Evolutionary conservation across 2,113 vertebrate species (phyloP), one percentile per base, ranked within the genome.

Genomic region (Ciconia maguari): DNA sequence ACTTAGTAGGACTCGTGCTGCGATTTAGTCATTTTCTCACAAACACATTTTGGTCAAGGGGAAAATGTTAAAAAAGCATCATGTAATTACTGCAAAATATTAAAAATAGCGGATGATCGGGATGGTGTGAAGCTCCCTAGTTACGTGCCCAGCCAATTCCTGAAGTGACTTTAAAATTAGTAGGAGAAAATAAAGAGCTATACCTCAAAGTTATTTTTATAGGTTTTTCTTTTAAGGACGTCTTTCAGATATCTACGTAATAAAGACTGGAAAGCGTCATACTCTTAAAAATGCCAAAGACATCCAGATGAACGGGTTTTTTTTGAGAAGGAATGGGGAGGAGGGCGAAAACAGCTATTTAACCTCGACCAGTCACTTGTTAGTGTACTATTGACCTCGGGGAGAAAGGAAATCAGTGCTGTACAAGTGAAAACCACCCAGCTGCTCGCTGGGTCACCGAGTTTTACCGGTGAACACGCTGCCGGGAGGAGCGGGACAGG

Each of bases 81-180:
- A 15, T 9, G 22, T n/a, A 60, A 88, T 68, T 51, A 51, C 48
- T 16, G 11, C 30, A 34, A 88, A 92, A 64, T n/a, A 85, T 5
- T 85, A 55, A 30, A 79, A 66, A 11, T 0, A 54, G 27, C 0
- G 2, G 61, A 38, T 2, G 5, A 32, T 3, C 0, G 0, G 34
- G 52, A n/a, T 25, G 25, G 18, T 19, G 38, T 18, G 41, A 77
- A 83, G 66, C 69, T 92, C n/a, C 16, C 11, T 44, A 18, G 24
- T 13, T n/a, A 62, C 14, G 32, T 1, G 52, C 11, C 10, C 17
- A 16, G 34, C 7, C 51, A 64, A 14, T 7, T 65, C 46, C 38
- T 76, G 34, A 71, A 44, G 19, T 36, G 14, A 60, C 38, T 62
- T 84, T 24, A 60, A 36, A 48, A 61, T 38, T 17, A 74, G 38